phyloP scores from a whole-genome alignment of 92 coral and sea anemone genomes.

The Epizoanthus scotinus region DNA sequence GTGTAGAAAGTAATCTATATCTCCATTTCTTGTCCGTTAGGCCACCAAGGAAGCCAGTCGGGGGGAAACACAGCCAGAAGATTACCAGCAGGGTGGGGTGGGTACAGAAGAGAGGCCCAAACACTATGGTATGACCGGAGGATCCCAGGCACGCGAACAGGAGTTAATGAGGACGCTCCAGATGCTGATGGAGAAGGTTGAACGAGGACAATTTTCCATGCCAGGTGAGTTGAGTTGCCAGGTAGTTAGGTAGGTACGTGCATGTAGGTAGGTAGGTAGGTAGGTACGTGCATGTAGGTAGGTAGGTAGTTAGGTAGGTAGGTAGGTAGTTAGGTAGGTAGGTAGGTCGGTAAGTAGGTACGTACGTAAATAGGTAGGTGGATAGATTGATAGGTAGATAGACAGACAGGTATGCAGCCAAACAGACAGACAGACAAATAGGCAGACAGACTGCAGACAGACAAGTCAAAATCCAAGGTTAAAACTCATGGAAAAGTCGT shows the following conservation, averaged over 20 bases:
- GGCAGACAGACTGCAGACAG: too few species aligned
- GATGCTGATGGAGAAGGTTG: conserved; percentile 84
- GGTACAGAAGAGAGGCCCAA: conserved; percentile 37
- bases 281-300: not conserved
- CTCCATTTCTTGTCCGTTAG: too few species aligned
- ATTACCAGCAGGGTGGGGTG: conserved; percentile 35
- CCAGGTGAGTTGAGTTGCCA: conserved; percentile 33
- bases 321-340: too few species aligned
- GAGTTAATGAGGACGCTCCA: conserved; percentile 92
- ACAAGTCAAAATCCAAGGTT: too few species aligned
- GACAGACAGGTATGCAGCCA: too few species aligned
- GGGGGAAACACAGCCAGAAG: conserved; percentile 48
- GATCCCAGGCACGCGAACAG: conserved; percentile 85
- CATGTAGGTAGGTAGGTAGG: not conserved
- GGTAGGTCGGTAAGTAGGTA: not conserved
- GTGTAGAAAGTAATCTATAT: too few species aligned
- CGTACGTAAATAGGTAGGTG: too few species aligned
- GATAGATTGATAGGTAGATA: too few species aligned
- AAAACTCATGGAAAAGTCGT: too few species aligned
- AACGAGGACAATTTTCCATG: conserved; percentile 74
- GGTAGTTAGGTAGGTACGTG: too few species aligned
- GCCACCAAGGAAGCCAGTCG: conserved; percentile 83
- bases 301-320: too few species aligned
- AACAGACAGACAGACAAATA: too few species aligned
- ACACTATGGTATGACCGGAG: conserved; percentile 81